Percentiles rank a stretch among this genome's conserved stretches.
Conservation (phyloP, 2,888 invertebrate genomes). For the Neocrepidodera transversa region DNA sequence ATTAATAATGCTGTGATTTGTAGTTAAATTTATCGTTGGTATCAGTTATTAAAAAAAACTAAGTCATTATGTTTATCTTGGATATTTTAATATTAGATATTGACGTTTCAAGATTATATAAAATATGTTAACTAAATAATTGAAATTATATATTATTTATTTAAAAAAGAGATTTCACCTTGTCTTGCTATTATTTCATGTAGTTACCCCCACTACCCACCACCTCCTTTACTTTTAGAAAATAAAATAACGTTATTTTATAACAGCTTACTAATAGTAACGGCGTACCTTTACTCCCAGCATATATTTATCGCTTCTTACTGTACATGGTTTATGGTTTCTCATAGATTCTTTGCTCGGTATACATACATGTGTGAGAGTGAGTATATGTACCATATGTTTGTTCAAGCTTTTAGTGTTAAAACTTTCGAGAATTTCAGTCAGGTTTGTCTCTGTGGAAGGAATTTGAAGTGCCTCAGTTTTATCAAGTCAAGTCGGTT, state of each 20-base stretch:
- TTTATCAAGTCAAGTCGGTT: constrained; percentile 7
- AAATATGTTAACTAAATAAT: too few species aligned
- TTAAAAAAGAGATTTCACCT: too few species aligned
- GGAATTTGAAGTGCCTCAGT: constrained; percentile 15
- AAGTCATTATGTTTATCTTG: too few species aligned
- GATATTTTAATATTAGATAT: too few species aligned
- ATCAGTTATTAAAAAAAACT: too few species aligned
- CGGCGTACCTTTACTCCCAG: constrained; percentile 1
- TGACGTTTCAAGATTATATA: too few species aligned
- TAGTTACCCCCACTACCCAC: too few species aligned
- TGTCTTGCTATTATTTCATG: too few species aligned
- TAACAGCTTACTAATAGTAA: neutral
- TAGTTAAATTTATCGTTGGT: too few species aligned
- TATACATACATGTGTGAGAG: constrained; percentile 14
- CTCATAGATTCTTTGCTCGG: constrained; percentile 24
- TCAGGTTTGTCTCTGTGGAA: constrained; percentile 7
- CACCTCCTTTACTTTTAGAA: too few species aligned
- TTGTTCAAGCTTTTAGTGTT: constrained; percentile 22
- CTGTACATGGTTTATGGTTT: constrained; percentile 31
- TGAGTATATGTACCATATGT: constrained; percentile 22
- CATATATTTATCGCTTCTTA: constrained; percentile 27
- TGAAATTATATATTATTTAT: too few species aligned
- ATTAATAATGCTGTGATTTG: too few species aligned
- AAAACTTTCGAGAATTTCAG: constrained; percentile 16
- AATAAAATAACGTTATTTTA: neutral